Evolutionary conservation across 1,140 invertebrate species (phyloP).

Genomic region (Lepidotrigona ventralis): DNA sequence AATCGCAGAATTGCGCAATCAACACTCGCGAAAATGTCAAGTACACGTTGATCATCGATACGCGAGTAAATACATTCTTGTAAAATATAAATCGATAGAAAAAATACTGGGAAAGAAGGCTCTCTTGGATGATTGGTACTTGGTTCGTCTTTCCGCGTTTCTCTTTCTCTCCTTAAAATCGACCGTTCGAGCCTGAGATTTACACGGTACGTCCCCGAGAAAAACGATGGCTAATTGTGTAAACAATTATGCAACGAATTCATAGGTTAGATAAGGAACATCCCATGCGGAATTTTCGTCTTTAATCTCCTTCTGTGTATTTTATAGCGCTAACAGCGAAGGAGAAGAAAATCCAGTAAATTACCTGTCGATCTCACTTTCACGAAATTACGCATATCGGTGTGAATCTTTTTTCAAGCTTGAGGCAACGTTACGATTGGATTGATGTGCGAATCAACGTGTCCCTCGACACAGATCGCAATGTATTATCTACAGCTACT

Average conservation of each 20-base stretch:
- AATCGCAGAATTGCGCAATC: constrained; percentile 6
- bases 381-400: neutral
- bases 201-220: constrained; percentile 24
- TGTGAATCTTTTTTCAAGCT: too few species aligned
- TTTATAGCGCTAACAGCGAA: neutral
- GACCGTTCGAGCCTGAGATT: constrained; percentile 26
- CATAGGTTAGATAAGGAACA: too few species aligned
- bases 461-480: too few species aligned
- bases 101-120: constrained; percentile 8
- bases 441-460: too few species aligned
- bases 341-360: neutral
- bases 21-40: constrained; percentile 17
- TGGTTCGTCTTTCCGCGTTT: constrained; percentile 54
- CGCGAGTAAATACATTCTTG: neutral
- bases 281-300: neutral
- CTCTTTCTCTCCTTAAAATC: constrained; percentile 60
- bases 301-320: neutral
- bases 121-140: constrained; percentile 28
- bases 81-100: neutral
- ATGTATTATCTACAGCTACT: too few species aligned
- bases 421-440: too few species aligned
- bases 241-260: constrained; percentile 41
- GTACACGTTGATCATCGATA: neutral
- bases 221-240: constrained; percentile 5
- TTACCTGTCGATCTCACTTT: neutral